A percentile compares a stretch with the other conserved stretches of the same genome.
Evolutionary conservation across 2,113 vertebrate species (phyloP).

Genomic region (Brachyhypopomus occidentalis): DNA sequence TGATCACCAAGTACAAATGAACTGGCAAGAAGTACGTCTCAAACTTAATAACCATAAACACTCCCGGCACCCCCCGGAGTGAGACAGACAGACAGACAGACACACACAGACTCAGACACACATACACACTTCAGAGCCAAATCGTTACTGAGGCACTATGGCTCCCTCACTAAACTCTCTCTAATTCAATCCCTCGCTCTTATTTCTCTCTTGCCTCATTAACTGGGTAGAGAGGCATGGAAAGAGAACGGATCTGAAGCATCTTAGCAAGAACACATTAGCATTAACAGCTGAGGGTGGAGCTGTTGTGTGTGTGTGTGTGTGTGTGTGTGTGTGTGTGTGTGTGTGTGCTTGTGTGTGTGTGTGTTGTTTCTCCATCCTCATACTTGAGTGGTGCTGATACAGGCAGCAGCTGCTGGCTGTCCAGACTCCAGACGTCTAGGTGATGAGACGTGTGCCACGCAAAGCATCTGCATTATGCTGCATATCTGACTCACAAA

Average conservation of each 20-base stretch:
- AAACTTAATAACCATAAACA: slow-evolving; percentile 51
- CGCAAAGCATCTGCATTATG: slow-evolving; percentile 23
- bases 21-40: slow-evolving; percentile 42
- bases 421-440: slow-evolving; percentile 24
- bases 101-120: slow-evolving; percentile 12
- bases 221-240: slow-evolving; percentile 46
- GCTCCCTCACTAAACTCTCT: slow-evolving; percentile 42
- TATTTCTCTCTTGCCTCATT: slow-evolving; percentile 48
- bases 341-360: slow-evolving; percentile 13
- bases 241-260: slow-evolving; percentile 46
- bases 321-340: neutral
- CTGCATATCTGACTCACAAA: slow-evolving; percentile 35
- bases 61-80: slow-evolving; percentile 45
- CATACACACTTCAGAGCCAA: slow-evolving; percentile 18
- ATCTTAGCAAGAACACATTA: slow-evolving; percentile 47
- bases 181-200: slow-evolving; percentile 50
- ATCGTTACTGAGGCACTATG: slow-evolving; percentile 46
- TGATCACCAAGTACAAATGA: slow-evolving; percentile 48
- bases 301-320: too few species aligned
- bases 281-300: slow-evolving; percentile 40
- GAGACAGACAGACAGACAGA: slow-evolving; percentile 10
- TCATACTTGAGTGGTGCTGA: slow-evolving; percentile 17
- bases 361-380: neutral
- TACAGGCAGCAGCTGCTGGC: slow-evolving; percentile 37
- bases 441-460: slow-evolving; percentile 22